Base-by-base conservation (phyloP, 2,888 invertebrate species). In the Ernsta delagoae region DNA sequence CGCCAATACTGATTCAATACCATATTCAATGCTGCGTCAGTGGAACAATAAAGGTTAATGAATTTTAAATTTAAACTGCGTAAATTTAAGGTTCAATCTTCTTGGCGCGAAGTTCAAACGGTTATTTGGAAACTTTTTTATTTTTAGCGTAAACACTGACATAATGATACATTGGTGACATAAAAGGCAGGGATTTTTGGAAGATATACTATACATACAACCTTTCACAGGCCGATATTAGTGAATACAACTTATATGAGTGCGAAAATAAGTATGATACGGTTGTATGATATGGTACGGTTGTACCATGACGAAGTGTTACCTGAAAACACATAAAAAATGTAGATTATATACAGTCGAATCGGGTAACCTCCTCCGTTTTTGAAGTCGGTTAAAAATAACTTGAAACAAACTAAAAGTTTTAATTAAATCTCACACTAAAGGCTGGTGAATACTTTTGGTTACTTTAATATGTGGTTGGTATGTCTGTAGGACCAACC, bases 381-480 rank as follows among this genome's bases (percentile, higher is more conserved):
- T n/a, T n/a, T n/a, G n/a, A n/a, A n/a, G n/a, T n/a, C n/a, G n/a
- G 39, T 41, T 9, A 41, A 41, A 45, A 48, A 48, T 12, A 48
- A 48, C 5, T 12, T 12, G 5, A 12, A 48, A 48, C 11, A 4
- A 2, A 48, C 12, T 4, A 0, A 48, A 48, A 48, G 12, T 48
- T 11, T 50, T 50, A 50, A 50, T 50, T 50, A 50, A 50, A 50
- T 16, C 50, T 50, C 3, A 3, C 50, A 16, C 7, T 50, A 48
- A 50, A 50, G 16, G 50, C 16, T 16, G 16, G 16, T 2, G 16
- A 50, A 50, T 50, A 50, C 12, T 50, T 50, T 8, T 8, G 9
- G 50, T 50, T 50, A 50, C 16, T 24, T 24, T 50, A 50, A 50
- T 50, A 50, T 50, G 50, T 50, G 8, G 24, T 24, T 24, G 50